Evolutionary conservation across 2,113 vertebrate genomes (phyloP).

Genomic region (Xyrauchen texanus): DNA sequence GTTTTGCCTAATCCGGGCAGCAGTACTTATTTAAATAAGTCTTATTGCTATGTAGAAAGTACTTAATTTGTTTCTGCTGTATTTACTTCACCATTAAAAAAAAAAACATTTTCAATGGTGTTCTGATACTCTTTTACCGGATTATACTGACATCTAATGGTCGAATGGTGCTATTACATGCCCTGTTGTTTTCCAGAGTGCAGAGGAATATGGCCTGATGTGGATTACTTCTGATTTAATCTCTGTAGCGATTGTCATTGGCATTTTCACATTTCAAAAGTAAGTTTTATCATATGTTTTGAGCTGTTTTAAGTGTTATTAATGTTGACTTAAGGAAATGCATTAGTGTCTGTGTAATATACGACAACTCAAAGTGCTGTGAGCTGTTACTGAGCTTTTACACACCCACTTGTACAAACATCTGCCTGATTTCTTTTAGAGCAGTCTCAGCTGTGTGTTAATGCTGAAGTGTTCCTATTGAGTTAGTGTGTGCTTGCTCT

Average conservation of each 20-base stretch:
- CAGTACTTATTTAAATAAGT: too few relatives aligned
- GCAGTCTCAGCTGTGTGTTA: too few relatives aligned
- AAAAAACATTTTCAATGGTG: too few relatives aligned
- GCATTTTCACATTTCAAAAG: constrained; percentile 93
- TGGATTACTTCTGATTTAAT: constrained; percentile 91
- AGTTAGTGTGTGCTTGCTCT: constrained; percentile 12
- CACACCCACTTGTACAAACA: constrained; percentile 1
- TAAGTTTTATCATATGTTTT: constrained; percentile 72
- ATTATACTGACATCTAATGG: constrained; percentile 29
- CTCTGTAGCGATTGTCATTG: constrained; percentile 84
- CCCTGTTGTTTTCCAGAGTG: constrained; percentile 78
- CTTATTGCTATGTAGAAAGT: too few relatives aligned
- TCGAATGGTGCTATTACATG: constrained; percentile 42
- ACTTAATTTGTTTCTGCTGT: too few relatives aligned
- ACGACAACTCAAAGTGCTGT: too few relatives aligned
- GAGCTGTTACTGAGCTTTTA: neutral
- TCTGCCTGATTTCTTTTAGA: neutral
- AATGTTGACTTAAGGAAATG: too few relatives aligned
- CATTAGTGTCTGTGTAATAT: too few relatives aligned
- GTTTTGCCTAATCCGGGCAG: too few relatives aligned
- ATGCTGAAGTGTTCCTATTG: too few relatives aligned
- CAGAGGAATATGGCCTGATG: constrained; percentile 85
- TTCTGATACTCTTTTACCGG: too few relatives aligned
- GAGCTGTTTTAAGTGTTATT: neutral
- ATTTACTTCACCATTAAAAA: too few relatives aligned